These are phyloP conservation scores for Phyllostomus hastatus DNA, from an alignment of 2,113 vertebrate species.

Conservation along the genomic window DNA sequence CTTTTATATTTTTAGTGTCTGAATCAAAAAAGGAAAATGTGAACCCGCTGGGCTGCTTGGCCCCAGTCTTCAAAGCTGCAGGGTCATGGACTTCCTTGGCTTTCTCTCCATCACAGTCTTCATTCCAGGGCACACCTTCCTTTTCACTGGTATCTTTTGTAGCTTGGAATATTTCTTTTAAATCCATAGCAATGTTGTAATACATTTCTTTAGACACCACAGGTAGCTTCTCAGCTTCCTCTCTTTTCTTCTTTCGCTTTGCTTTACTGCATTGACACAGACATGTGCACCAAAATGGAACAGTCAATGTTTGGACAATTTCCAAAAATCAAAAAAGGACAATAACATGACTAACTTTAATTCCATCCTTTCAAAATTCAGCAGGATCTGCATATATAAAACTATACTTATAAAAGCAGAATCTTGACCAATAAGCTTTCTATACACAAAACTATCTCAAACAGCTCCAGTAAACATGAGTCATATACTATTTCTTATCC, in stretches of 20 bases:
- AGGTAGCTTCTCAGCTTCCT: conserved; percentile 87
- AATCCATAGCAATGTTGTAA: conserved; percentile 84
- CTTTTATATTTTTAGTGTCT: conserved; percentile 54
- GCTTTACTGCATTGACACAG: conserved; percentile 81
- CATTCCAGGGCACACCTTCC: conserved; percentile 53
- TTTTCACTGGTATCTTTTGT: conserved; percentile 63
- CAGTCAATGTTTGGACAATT: background rate
- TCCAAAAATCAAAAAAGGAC: background rate
- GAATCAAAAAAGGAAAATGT: conserved; percentile 92
- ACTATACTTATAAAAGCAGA: background rate
- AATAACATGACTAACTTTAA: background rate
- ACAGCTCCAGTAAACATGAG: background rate
- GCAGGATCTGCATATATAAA: background rate
- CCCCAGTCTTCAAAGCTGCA: background rate
- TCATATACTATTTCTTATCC: background rate
- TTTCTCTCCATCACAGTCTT: conserved; percentile 27
- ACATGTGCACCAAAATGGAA: background rate
- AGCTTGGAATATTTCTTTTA: conserved; percentile 87
- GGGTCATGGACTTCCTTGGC: background rate
- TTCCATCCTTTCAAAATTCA: background rate
- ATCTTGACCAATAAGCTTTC: conserved; percentile 5
- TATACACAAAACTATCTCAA: background rate
- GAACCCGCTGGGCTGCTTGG: conserved; percentile 77
- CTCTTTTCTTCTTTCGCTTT: conserved; percentile 85
- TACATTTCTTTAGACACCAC: conserved; percentile 91